Evolutionary conservation across 2,888 invertebrate genomes (phyloP).

Genomic region (Chrysolina oricalcia): DNA sequence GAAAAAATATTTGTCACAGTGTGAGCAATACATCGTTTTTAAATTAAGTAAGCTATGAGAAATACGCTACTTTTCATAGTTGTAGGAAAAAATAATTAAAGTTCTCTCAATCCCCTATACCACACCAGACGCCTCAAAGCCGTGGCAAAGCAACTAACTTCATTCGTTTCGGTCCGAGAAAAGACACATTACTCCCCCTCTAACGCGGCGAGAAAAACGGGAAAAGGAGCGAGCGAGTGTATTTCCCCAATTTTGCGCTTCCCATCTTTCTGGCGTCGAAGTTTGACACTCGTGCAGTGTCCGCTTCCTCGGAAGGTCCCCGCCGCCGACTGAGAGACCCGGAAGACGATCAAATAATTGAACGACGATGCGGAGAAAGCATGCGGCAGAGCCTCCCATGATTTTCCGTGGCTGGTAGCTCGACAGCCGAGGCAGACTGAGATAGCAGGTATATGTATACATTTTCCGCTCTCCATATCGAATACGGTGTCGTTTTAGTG

Average conservation of each 20-base stretch:
- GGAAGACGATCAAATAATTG: slow-evolving; percentile 36
- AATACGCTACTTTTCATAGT: too few species aligned
- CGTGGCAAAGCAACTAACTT: not conserved
- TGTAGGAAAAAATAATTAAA: too few species aligned
- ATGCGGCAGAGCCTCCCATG: slow-evolving; percentile 36
- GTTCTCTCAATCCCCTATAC: not conserved
- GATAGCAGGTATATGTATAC: slow-evolving; percentile 41
- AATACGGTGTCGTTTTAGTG: slow-evolving; percentile 54
- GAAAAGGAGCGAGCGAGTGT: slow-evolving; percentile 4
- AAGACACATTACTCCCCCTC: not conserved
- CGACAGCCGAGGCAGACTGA: slow-evolving; percentile 36
- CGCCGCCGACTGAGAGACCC: slow-evolving; percentile 17
- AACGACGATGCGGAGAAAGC: slow-evolving; percentile 27
- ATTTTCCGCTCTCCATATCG: slow-evolving; percentile 42
- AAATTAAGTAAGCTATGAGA: too few species aligned
- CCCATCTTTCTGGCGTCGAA: slow-evolving; percentile 24
- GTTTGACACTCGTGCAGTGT: slow-evolving; percentile 4
- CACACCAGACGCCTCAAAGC: not conserved
- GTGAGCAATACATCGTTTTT: too few species aligned
- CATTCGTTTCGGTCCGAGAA: not conserved
- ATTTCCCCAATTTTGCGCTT: slow-evolving; percentile 17
- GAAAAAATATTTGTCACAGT: too few species aligned
- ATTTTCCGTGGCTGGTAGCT: slow-evolving; percentile 39
- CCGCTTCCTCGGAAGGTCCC: slow-evolving; percentile 11
- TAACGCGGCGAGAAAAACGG: not conserved